Percentiles rank a stretch among this genome's conserved stretches.
Conservation (phyloP, 2,113 vertebrate species). For the Tauraco erythrolophus region DNA sequence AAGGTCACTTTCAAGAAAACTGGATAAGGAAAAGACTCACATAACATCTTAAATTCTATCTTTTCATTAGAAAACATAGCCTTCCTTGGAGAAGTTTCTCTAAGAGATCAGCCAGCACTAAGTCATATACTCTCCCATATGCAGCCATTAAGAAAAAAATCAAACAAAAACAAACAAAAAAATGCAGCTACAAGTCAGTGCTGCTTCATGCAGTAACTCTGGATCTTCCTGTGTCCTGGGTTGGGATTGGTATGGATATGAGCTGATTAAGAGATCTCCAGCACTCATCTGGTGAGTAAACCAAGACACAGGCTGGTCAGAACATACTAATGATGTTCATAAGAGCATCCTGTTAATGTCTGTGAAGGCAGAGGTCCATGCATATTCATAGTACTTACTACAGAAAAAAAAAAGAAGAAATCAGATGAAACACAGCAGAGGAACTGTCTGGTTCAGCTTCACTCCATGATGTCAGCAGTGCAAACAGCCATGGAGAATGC, state of each 20-base stretch:
- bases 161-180: not conserved
- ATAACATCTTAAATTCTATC: not conserved
- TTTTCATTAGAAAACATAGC: not conserved
- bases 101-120: not conserved
- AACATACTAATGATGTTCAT: not conserved
- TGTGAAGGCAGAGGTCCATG: not conserved
- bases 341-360: not conserved
- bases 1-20: not conserved
- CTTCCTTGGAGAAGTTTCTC: not conserved
- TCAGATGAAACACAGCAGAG: not conserved
- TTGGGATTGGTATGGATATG: not conserved
- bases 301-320: fast-evolving
- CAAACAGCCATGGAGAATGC: not conserved
- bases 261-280: not conserved
- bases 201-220: not conserved
- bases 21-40: not conserved
- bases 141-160: not conserved
- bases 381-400: not conserved
- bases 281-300: not conserved
- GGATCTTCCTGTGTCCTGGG: not conserved
- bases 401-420: not conserved
- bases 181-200: not conserved
- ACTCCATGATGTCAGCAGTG: not conserved
- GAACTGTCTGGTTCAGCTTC: not conserved
- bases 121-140: not conserved